Conservation (phyloP, 2,888 invertebrate species). For the Euplagia quadripunctaria region DNA sequence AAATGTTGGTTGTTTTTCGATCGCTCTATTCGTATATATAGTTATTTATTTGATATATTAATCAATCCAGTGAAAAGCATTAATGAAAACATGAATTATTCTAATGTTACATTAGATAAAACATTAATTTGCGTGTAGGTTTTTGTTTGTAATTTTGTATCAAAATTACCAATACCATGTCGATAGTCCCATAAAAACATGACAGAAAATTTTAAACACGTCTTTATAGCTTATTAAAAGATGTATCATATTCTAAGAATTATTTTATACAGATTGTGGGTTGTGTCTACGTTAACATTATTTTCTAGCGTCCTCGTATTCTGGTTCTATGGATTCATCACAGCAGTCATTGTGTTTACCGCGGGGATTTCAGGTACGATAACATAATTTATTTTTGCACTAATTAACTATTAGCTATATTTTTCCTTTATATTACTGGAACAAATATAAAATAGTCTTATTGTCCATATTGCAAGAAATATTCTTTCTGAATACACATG, state of each 20-base stretch:
- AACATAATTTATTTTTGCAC: background rate
- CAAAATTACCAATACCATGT: slow-evolving; percentile 6
- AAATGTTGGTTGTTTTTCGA: too few species aligned
- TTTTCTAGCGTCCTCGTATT: slow-evolving; percentile 92
- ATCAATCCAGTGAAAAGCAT: background rate
- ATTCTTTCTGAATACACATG: too few species aligned
- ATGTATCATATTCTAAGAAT: slow-evolving; percentile 83
- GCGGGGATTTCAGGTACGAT: slow-evolving; percentile 91
- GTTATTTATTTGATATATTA: background rate
- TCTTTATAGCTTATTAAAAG: slow-evolving; percentile 29
- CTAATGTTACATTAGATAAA: slow-evolving; percentile 3
- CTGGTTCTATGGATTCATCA: slow-evolving; percentile 93
- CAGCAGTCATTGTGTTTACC: slow-evolving; percentile 90
- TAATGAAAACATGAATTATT: slow-evolving; percentile 1
- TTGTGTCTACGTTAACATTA: slow-evolving; percentile 91
- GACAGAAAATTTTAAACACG: slow-evolving; percentile 4
- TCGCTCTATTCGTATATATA: too few species aligned
- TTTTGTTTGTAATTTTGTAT: slow-evolving; percentile 9
- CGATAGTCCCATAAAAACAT: slow-evolving; percentile 7
- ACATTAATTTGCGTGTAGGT: slow-evolving; percentile 11
- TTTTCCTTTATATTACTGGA: too few species aligned
- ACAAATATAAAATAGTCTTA: too few species aligned
- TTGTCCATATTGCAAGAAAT: too few species aligned
- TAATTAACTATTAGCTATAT: background rate
- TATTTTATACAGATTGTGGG: slow-evolving; percentile 92